Base-by-base conservation (phyloP, 2,888 invertebrate species). In the Polymixis lichenea region DNA sequence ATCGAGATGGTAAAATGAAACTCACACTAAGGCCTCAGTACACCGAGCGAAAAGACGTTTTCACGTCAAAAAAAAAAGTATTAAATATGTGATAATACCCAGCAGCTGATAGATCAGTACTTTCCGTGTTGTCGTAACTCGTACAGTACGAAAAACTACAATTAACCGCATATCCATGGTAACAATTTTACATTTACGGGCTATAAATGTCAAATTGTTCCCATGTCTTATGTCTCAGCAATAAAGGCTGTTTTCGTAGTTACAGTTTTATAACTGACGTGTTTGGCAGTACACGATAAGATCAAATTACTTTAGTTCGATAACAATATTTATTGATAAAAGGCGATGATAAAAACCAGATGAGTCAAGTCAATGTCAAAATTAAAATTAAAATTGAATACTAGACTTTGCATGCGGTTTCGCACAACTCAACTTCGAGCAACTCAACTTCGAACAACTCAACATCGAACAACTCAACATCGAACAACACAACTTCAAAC, bases 11-110 rank as follows among this genome's bases (percentile, higher is more conserved):
- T n/a, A n/a, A n/a, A n/a, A n/a, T n/a, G n/a, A n/a, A n/a, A n/a
- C n/a, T n/a, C n/a, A n/a, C n/a, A n/a, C n/a, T n/a, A n/a, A n/a
- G n/a, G n/a, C n/a, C n/a, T n/a, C n/a, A n/a, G n/a, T n/a, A 32
- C 32, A 2, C 32, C 4, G 32, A 32, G 32, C 32, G 32, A 32
- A 32, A 32, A 32, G 32, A 32, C 32, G 32, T 32, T 32, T 32
- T 4, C 32, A 32, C 32, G 32, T 32, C 4, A 32, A 32, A 32
- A 32, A 32, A 32, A 32, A 32, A 32, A 32, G 32, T 38, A 38
- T 38, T 38, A 38, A 38, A 38, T 38, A 46, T 60, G 73, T 80
- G 17, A 80, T 22, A 60, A 32, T 38, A 38, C 58, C 80, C 72
- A 17, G 56, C 17, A 32, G 43, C 1, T 43, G 15, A 32, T 25